Percentiles rank a stretch among this genome's conserved stretches.
phyloP scores from a whole-genome alignment of 2,113 vertebrate genomes.

The Petroica traversi region DNA sequence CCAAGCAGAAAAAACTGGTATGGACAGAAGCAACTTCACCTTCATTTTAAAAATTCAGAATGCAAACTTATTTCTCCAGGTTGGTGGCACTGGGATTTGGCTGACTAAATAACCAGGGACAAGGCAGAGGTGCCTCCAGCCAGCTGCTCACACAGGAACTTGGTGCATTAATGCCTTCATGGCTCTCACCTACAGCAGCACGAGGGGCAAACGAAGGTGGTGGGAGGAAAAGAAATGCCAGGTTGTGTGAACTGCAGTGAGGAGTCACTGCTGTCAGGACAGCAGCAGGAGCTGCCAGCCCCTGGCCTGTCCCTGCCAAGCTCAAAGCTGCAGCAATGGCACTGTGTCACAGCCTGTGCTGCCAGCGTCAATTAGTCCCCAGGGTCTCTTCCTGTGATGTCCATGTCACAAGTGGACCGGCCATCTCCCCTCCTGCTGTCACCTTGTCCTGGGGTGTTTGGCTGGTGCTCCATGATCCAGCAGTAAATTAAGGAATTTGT shows the following conservation, averaged over 20 bases:
- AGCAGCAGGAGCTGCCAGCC: not conserved
- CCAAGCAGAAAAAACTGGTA: not conserved
- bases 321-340: not conserved
- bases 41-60: not conserved
- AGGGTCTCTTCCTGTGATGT: not conserved
- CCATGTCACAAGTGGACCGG: accelerated
- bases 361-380: not conserved
- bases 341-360: accelerated
- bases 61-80: not conserved
- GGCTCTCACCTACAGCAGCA: not conserved
- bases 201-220: not conserved
- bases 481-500: not conserved
- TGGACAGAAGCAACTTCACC: not conserved
- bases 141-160: not conserved
- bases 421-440: not conserved
- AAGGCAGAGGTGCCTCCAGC: not conserved
- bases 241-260: accelerated
- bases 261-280: not conserved
- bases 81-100: not conserved
- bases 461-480: not conserved
- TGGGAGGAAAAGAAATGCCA: not conserved
- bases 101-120: not conserved
- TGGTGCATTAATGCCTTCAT: accelerated
- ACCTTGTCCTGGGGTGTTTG: not conserved
- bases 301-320: not conserved